Evolutionary conservation across 1,140 invertebrate species (phyloP), one percentile per base, ranked within the genome.

Genomic region (Aricia agestis): DNA sequence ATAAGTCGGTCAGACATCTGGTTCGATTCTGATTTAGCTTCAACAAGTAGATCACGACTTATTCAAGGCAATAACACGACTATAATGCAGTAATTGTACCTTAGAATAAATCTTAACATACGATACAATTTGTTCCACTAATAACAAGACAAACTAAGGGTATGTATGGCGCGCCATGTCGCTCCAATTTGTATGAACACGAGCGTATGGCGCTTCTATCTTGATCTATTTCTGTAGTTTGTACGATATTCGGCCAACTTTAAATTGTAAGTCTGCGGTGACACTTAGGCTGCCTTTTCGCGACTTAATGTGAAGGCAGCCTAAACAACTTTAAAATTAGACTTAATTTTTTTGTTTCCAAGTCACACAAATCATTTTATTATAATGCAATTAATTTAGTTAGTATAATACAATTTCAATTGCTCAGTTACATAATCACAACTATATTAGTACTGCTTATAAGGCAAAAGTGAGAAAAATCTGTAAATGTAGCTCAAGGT

Each of bases 1-100:
- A 63, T 25, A 63, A 11, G 59, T 63, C 59, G 17, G 58, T 59
- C 58, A 17, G 59, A 63, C 59, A 63, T 63, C 59, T 63, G 17
- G 59, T 19, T 63, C 19, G 18, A 63, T 63, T 63, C 18, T 11
- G 10, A 63, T 19, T 19, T 63, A 63, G 18, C 6, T 19, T 18
- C 18, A 25, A 63, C 59, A 63, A 19, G 59, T 25, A 17, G 19
- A 63, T 63, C 59, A 63, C 59, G 59, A 63, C 10, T 63, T 63
- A 19, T 19, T 63, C 59, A 63, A 63, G 59, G 59, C 18, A 63
- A 63, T 1, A 52, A 52, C 45, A 52, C 45, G 45, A 52, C 45
- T 52, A 52, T 52, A 52, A 15, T 52, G 11, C 13, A 9, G 45
- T 52, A 52, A 52, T 13, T 52, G 45, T 52, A 52, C 45, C 45